Percentiles rank a stretch among this genome's conserved stretches.
phyloP scores from a whole-genome alignment of 2,113 vertebrate genomes.

The Hipposideros armiger region DNA sequence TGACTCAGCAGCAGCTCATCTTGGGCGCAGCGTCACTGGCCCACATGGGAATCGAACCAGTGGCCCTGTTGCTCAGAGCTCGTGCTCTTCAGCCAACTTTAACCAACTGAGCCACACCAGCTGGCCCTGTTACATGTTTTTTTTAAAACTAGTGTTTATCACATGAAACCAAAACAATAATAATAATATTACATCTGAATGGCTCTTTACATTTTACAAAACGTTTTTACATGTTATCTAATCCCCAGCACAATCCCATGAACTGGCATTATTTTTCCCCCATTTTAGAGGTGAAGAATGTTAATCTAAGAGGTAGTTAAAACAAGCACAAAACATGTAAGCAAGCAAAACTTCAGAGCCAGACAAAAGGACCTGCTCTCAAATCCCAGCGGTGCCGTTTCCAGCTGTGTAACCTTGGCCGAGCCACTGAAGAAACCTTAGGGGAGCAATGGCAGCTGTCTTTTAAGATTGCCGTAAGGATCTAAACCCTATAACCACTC shows the following conservation, averaged over 20 bases:
- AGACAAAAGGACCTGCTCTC: not conserved
- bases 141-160: not conserved
- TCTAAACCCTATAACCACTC: not conserved
- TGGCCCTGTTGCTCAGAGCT: no score
- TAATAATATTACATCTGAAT: not conserved
- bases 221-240: not conserved
- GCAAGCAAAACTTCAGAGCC: not conserved
- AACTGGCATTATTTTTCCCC: not conserved
- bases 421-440: not conserved
- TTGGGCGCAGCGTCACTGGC: no score
- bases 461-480: not conserved
- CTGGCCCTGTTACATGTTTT: no score
- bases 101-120: no score
- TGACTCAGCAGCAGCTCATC: no score
- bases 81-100: no score
- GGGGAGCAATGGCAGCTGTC: no score
- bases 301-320: not conserved
- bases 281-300: not conserved
- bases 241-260: not conserved
- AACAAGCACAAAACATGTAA: not conserved
- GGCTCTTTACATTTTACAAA: not conserved
- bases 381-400: not conserved
- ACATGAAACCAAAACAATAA: constrained; percentile 19
- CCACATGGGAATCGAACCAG: no score
- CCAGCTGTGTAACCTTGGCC: not conserved